Percentiles rank a stretch among this genome's conserved stretches.
Conservation (phyloP, 2,797 vertebrate genomes). For the Sebastes melanostomus region DNA sequence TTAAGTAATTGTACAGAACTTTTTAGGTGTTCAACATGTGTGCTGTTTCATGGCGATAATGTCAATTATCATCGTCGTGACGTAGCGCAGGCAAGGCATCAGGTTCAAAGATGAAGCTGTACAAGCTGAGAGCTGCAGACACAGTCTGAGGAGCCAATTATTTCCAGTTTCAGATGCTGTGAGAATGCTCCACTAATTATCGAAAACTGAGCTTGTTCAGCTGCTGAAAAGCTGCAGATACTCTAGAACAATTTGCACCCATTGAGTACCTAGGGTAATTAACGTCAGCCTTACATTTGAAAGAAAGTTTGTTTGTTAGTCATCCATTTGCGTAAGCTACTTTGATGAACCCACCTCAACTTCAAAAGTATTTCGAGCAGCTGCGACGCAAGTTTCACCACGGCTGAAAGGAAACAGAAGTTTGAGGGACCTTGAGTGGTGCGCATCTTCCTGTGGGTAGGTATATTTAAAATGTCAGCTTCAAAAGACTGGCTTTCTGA, state of each 20-base stretch:
- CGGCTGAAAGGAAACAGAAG: conserved; percentile 54
- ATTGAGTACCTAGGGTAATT: conserved; percentile 72
- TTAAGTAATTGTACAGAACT: conserved; percentile 14
- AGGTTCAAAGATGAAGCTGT: conserved; percentile 59
- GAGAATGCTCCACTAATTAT: conserved; percentile 74
- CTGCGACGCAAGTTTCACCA: conserved; percentile 36
- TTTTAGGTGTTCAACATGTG: not conserved
- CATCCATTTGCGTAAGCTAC: conserved; percentile 54
- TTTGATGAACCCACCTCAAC: conserved; percentile 56
- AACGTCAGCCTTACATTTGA: conserved; percentile 62
- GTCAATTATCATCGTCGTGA: conserved; percentile 32
- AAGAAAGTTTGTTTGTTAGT: conserved; percentile 61
- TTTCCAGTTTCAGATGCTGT: conserved; percentile 67
- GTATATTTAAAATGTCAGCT: conserved; percentile 65
- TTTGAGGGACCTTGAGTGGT: conserved; percentile 63
- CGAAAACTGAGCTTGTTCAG: conserved; percentile 64
- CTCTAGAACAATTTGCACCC: conserved; percentile 73
- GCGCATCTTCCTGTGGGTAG: conserved; percentile 54
- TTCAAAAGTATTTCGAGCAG: conserved; percentile 47
- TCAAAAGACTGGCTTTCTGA: conserved; percentile 68
- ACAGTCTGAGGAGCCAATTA: conserved; percentile 75
- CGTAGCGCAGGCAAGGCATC: conserved; percentile 9
- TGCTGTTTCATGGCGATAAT: conserved; percentile 23
- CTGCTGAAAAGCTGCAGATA: conserved; percentile 72
- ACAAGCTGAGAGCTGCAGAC: conserved; percentile 55